Base-by-base conservation (phyloP, 53 echinoderm and acorn worm species). In the Holothuria scabra region DNA sequence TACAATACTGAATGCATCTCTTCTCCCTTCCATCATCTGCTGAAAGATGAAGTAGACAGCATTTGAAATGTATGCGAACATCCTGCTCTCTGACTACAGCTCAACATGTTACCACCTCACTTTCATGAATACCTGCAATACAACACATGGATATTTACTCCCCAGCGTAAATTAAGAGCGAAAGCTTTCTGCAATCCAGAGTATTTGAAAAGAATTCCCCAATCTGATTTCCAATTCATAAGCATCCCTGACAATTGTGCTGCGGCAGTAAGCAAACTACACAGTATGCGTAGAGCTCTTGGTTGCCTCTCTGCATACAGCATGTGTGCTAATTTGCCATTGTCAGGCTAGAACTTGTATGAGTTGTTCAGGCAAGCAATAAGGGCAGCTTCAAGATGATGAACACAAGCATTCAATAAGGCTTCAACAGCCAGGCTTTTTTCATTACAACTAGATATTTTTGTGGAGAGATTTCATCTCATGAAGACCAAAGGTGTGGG, bases 201-300 rank as follows among this genome's bases (percentile, higher is more conserved):
- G 78, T 78, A 56, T 78, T 78, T 78, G 78, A 58, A 78, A 78
- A 78, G 78, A 78, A 78, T 78, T 78, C 78, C 78, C 78, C 78
- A 78, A 78, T 78, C 78, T 78, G 78, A 78, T 78, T 78, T 58
- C 58, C 58, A 58, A 78, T 78, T 78, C 78, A 78, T 78, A 78
- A 78, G 78, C 78, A 78, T 59, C 78, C 52, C 78, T 58, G 78
- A 78, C 58, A 56, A 78, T 58, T 57, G 78, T 31, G 48, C 46
- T 44, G 38, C 35, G 4, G 72, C 72, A 72, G 46, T 72, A 70
- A 8, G 46, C 46, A 72, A 6, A 26, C 65, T 29, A 24, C 28
- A 31, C 23, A 28, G 72, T 48, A 72, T 34, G 34, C 52, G 32
- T 46, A 58, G 57, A n/a, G n/a, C n/a, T n/a, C 58, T 56, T 78